Conservation (phyloP, 23 tunicate species). For the Trididemnum miniatum region DNA sequence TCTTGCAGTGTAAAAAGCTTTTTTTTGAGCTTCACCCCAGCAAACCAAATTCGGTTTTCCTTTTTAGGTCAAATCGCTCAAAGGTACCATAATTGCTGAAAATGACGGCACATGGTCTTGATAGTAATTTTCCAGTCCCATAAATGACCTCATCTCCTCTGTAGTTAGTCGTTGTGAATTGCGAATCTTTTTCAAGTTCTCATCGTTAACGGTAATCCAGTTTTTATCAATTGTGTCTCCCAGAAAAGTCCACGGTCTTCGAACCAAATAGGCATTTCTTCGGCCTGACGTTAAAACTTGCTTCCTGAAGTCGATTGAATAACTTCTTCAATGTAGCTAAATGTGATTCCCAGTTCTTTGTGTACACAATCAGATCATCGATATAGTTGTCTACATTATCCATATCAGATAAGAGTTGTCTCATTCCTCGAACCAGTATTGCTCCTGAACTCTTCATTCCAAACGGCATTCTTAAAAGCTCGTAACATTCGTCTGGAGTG, state of each 20-base stretch:
- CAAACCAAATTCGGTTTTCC: slow-evolving; percentile 30
- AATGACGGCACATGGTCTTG: slow-evolving; percentile 2
- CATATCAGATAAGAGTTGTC: not conserved
- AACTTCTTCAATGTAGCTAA: not conserved
- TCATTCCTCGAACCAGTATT: not conserved
- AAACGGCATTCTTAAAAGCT: not conserved
- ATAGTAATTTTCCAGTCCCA: not conserved
- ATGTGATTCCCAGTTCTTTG: not conserved
- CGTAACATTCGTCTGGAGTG: not conserved
- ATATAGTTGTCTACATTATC: not conserved
- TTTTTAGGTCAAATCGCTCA: slow-evolving; percentile 29
- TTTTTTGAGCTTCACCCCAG: slow-evolving; percentile 25
- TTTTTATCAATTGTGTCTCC: not conserved
- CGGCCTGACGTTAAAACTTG: not conserved
- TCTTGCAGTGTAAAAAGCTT: slow-evolving; percentile 13
- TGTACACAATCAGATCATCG: not conserved
- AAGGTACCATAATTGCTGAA: not conserved
- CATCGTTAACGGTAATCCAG: not conserved
- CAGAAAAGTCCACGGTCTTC: not conserved
- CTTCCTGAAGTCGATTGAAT: not conserved
- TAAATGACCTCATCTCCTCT: not conserved
- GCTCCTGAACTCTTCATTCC: not conserved
- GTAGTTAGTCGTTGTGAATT: not conserved
- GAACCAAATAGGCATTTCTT: not conserved
- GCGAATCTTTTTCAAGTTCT: not conserved